Conservation (phyloP, 2,888 invertebrate genomes). For the Aquatica leii region DNA sequence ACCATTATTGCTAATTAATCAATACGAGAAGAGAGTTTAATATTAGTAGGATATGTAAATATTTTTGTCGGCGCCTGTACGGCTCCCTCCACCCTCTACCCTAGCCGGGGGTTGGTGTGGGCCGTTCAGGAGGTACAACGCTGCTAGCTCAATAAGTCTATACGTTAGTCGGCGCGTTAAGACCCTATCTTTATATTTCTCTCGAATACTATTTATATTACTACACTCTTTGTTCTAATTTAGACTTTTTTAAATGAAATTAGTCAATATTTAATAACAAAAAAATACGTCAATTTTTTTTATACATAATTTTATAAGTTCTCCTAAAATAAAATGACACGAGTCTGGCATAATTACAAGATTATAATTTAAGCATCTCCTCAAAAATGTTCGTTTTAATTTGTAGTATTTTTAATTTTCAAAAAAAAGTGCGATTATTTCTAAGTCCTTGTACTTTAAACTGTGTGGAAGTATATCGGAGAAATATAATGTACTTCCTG, state of each 20-base stretch:
- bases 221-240: too few relatives aligned
- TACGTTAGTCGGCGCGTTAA: conserved; percentile 57
- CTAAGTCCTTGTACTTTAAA: neutral
- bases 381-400: too few relatives aligned
- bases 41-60: conserved; percentile 61
- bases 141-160: conserved; percentile 58
- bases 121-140: conserved; percentile 48
- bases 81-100: conserved; percentile 56
- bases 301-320: too few relatives aligned
- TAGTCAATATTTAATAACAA: too few relatives aligned
- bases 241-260: too few relatives aligned
- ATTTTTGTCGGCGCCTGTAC: conserved; percentile 65
- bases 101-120: conserved; percentile 57
- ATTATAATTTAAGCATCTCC: too few relatives aligned
- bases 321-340: too few relatives aligned
- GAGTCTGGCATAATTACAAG: too few relatives aligned
- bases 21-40: conserved; percentile 53
- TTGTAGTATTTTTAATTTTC: neutral
- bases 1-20: conserved; percentile 36
- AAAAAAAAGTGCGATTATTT: neutral
- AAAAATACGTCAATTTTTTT: too few relatives aligned
- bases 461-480: neutral
- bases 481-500: neutral
- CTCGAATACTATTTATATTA: neutral
- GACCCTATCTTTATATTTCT: conserved; percentile 31